These are phyloP conservation scores for Bagarius yarrelli DNA, from an alignment of 2,113 vertebrate genomes.

Conservation along the genomic window DNA sequence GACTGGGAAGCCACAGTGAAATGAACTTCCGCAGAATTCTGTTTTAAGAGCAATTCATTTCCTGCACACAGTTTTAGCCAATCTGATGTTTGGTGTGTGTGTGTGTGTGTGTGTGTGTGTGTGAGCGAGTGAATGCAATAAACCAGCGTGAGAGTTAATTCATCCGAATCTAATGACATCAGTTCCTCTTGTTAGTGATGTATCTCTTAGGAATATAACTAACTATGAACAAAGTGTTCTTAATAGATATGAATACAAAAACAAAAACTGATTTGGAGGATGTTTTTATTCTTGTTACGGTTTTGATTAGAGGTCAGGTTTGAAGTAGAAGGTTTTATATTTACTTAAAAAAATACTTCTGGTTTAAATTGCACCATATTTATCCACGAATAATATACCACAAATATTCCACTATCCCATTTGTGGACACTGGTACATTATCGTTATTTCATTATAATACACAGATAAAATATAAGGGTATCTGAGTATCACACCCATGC, in stretches of 20 bases:
- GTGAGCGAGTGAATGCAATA: neutral
- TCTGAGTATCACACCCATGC: no score
- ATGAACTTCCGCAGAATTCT: neutral
- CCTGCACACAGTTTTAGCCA: neutral
- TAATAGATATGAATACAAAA: neutral
- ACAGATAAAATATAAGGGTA: no score
- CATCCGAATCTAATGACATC: neutral
- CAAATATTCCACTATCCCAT: no score
- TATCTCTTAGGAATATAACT: neutral
- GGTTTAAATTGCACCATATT: no score
- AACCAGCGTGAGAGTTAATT: neutral
- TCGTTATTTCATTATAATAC: no score
- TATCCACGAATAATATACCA: no score
- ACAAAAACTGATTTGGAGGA: neutral
- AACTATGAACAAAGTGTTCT: neutral
- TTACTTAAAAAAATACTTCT: neutral
- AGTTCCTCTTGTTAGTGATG: neutral
- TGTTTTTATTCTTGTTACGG: neutral
- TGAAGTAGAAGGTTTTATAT: neutral
- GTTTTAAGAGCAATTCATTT: conserved; percentile 14
- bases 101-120: conserved; percentile 4
- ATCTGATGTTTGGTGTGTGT: neutral
- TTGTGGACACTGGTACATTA: no score
- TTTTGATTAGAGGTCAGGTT: neutral
- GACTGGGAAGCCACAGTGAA: neutral